Conservation (phyloP, 2,888 invertebrate species). For the Cerceris ruficornis region DNA sequence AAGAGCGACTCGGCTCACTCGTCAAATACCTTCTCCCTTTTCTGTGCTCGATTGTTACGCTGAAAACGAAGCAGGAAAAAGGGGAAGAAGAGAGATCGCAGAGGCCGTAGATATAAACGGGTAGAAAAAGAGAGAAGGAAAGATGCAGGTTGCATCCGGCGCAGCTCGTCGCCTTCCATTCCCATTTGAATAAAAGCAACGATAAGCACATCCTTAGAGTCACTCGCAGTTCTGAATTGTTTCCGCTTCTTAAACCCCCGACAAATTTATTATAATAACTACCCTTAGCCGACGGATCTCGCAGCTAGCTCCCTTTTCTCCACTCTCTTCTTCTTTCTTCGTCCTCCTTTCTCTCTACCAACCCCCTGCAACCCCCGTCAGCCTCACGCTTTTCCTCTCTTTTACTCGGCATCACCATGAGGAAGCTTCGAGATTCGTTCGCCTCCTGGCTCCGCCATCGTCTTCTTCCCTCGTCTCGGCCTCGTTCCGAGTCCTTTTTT, state of each 20-base stretch:
- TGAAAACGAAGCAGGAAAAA: conserved; percentile 19
- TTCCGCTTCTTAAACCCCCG: conserved; percentile 81
- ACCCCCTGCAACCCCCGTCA: conserved; percentile 21
- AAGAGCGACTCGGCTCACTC: background rate
- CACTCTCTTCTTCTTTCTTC: conserved; percentile 8
- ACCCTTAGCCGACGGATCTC: conserved; percentile 77
- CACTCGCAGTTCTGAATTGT: conserved; percentile 80
- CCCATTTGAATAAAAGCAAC: conserved; percentile 81
- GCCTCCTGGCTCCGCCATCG: conserved; percentile 38
- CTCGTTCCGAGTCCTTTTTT: conserved; percentile 38
- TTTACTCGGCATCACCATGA: conserved; percentile 35
- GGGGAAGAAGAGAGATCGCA: conserved; percentile 19
- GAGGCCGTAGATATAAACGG: conserved; percentile 2
- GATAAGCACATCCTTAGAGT: conserved; percentile 81
- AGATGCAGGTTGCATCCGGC: conserved; percentile 65
- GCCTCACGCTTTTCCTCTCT: conserved; percentile 25
- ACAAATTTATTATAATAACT: conserved; percentile 81
- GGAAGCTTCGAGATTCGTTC: conserved; percentile 42
- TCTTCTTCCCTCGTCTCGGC: conserved; percentile 40
- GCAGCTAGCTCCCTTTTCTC: conserved; percentile 65
- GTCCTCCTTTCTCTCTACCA: conserved; percentile 20
- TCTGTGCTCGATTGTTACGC: conserved; percentile 26
- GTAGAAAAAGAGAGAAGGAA: conserved; percentile 50
- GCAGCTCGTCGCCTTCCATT: conserved; percentile 75
- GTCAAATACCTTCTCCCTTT: background rate